phyloP scores from a whole-genome alignment of 2,113 vertebrate species.

The Pseudonaja textilis region DNA sequence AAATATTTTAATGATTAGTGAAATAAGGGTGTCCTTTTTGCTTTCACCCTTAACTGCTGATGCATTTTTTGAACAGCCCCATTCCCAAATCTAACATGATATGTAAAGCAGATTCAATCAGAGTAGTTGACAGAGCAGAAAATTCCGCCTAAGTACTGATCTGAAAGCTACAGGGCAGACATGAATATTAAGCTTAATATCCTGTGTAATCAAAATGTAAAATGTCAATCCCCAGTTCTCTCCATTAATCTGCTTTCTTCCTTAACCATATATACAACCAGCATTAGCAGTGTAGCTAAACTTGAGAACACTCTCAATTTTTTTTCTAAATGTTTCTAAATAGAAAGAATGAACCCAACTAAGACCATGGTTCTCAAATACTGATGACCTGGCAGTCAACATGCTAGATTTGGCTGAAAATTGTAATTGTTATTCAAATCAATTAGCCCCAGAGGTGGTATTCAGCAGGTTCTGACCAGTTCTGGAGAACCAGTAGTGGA shows the following conservation, averaged over 20 bases:
- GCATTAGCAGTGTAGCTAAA: not conserved
- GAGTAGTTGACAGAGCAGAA: not conserved
- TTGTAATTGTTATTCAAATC: not conserved
- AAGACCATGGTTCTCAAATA: not conserved
- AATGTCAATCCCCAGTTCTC: not conserved
- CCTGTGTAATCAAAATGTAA: not conserved
- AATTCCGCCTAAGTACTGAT: not conserved
- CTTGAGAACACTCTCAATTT: not conserved
- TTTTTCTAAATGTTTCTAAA: not conserved
- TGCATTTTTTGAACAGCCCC: not conserved
- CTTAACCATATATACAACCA: not conserved
- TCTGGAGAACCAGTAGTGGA: no score
- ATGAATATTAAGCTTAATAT: not conserved
- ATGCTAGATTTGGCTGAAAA: not conserved
- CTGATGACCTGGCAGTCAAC: not conserved
- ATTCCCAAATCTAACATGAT: not conserved
- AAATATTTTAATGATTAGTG: not conserved
- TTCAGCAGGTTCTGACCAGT: no score
- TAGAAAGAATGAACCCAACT: conserved; percentile 1
- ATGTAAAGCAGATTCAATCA: not conserved
- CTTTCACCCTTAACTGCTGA: not conserved
- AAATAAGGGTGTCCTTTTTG: not conserved
- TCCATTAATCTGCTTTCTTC: not conserved
- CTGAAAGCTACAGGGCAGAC: not conserved
- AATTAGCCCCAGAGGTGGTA: not conserved